phyloP scores from a whole-genome alignment of 2,888 invertebrate genomes.

The Schrankia costaestrigalis region DNA sequence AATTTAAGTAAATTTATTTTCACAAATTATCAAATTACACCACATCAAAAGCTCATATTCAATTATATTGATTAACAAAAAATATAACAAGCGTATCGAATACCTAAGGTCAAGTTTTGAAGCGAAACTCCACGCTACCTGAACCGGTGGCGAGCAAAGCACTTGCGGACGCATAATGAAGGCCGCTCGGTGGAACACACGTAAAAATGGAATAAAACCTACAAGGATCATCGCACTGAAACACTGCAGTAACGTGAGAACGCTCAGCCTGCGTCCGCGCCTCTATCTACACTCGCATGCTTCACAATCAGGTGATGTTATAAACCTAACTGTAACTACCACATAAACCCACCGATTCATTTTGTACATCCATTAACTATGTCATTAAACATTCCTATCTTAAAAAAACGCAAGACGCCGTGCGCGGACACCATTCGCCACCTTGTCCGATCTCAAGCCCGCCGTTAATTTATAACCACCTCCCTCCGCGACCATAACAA shows the following conservation, averaged over 20 bases:
- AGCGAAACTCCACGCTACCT: constrained; percentile 71
- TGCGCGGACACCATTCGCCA: constrained; percentile 55
- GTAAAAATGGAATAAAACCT: constrained; percentile 70
- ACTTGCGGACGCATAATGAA: constrained; percentile 73
- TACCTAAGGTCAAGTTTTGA: constrained; percentile 75
- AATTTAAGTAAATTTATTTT: constrained; percentile 58
- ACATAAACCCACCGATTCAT: constrained; percentile 13
- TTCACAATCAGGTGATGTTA: constrained; percentile 17
- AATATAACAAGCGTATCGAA: constrained; percentile 70
- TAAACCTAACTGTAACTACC: constrained; percentile 7
- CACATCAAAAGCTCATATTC: constrained; percentile 69
- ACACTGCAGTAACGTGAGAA: constrained; percentile 59
- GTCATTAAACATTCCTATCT: constrained; percentile 18
- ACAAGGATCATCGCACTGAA: constrained; percentile 72
- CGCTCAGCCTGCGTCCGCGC: constrained; percentile 31
- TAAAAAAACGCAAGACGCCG: constrained; percentile 17
- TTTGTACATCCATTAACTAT: constrained; percentile 16
- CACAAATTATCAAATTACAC: constrained; percentile 73
- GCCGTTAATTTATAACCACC: constrained; percentile 73
- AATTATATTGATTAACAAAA: constrained; percentile 65
- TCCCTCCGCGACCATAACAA: constrained; percentile 76
- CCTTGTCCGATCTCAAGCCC: constrained; percentile 50
- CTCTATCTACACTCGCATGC: constrained; percentile 15
- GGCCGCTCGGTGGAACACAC: constrained; percentile 66
- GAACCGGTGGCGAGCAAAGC: constrained; percentile 65